These are phyloP conservation scores for Acanthiza pusilla DNA, from an alignment of 2,797 vertebrate genomes.

Conservation along the genomic window DNA sequence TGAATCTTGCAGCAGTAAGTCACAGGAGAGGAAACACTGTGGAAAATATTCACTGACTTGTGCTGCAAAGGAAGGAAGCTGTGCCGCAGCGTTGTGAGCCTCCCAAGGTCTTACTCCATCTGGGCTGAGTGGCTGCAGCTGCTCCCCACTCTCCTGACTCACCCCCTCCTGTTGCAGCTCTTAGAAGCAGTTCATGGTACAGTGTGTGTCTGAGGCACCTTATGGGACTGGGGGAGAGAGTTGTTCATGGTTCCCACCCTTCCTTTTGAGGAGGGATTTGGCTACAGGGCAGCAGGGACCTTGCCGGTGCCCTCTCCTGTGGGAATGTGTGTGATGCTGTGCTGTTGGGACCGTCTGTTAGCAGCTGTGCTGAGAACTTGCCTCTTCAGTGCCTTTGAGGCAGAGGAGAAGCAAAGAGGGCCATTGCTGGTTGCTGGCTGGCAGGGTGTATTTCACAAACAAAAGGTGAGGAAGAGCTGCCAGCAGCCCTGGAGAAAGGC, in stretches of 20 bases:
- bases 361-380: not conserved
- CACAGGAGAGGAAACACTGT: not conserved
- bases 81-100: not conserved
- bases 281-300: not conserved
- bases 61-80: not conserved
- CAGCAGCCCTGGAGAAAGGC: not conserved
- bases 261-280: not conserved
- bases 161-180: not conserved
- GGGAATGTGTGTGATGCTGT: not conserved
- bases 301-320: not conserved
- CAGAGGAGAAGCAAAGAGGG: not conserved
- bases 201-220: not conserved
- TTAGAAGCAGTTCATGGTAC: not conserved
- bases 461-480: not conserved
- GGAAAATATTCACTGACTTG: not conserved
- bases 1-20: not conserved
- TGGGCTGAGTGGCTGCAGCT: slow-evolving; percentile 20
- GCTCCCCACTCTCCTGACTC: not conserved
- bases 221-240: not conserved
- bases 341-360: fast-evolving
- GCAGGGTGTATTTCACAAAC: not conserved
- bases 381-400: not conserved
- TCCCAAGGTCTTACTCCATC: not conserved
- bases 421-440: not conserved
- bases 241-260: not conserved